Base-by-base conservation (phyloP, 2,797 vertebrate genomes). In the Acipenser ruthenus region DNA sequence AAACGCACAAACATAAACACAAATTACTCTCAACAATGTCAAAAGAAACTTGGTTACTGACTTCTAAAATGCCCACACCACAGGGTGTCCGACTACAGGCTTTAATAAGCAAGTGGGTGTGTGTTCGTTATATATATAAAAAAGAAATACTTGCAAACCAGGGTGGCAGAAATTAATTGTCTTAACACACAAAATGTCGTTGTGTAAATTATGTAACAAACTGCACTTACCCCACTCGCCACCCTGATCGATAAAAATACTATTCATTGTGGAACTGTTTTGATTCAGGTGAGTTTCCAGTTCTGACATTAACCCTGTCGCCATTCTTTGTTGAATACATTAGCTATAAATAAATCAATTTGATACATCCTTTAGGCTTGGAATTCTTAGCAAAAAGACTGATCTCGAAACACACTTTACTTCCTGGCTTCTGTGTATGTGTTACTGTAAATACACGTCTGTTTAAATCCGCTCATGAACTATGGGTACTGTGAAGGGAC, bases 191-290 rank as follows among this genome's bases (percentile, higher is more conserved):
- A 37, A 37, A 37, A 37, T 4, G 37, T 37, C 37, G 37, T 5
- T 37, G 37, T 37, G 5, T 37, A 4, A 37, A 37, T 37, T 37
- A 37, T 37, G 37, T 37, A 37, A 37, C 37, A 37, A 37, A 37
- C 3, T 37, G 3, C 37, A 1, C 78, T 83, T 74, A 89, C 88
- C 89, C 87, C 89, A 90, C 75, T 89, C 87, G 72, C 80, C 84
- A 72, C 83, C 86, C 68, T 87, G 83, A 63, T 88, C 85, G 66
- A 88, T 84, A 56, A 75, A 82, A 47, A 83, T 75, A 65, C 49
- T 63, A 51, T 75, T 81, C 84, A 84, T 84, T 60, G 1, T 61
- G 18, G 47, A 58, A 64, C 51, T 6, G 49, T 63, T 62, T 8
- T 72, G 75, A 10, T 71, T 76, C 23, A 71, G 49, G n/a, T 69